Conservation (phyloP, 2,888 invertebrate genomes). For the Halictus ligatus region DNA sequence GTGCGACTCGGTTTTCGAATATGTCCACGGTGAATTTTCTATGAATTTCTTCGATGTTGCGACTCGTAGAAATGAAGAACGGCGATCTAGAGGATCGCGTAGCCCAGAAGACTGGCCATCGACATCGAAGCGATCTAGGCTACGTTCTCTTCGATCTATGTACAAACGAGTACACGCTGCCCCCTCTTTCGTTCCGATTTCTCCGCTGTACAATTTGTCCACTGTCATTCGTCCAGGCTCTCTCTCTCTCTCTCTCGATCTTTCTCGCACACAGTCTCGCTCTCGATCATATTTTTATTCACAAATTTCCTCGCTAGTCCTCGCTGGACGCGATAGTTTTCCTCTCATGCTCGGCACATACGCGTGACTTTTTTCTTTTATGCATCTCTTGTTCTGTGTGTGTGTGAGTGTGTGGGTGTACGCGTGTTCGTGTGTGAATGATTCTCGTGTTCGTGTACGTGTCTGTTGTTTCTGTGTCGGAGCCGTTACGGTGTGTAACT, state of each 20-base stretch:
- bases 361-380: constrained; percentile 59
- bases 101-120: background rate
- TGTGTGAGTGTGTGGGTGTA: constrained; percentile 45
- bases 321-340: background rate
- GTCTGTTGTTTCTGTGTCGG: constrained; percentile 40
- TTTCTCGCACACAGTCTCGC: background rate
- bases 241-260: background rate
- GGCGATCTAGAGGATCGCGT: constrained; percentile 4
- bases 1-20: background rate
- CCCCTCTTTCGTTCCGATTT: background rate
- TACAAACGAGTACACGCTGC: constrained; percentile 40
- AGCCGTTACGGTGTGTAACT: constrained; percentile 68
- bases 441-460: constrained; percentile 14
- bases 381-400: constrained; percentile 56
- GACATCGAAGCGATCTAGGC: constrained; percentile 27
- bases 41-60: background rate
- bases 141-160: constrained; percentile 56
- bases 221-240: background rate
- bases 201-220: background rate
- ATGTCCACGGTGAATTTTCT: background rate
- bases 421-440: constrained; percentile 43
- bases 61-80: background rate
- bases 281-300: constrained; percentile 3
- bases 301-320: constrained; percentile 15
- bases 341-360: constrained; percentile 63